Conservation (phyloP, 2,888 invertebrate genomes). For the Leucophenga montana region DNA sequence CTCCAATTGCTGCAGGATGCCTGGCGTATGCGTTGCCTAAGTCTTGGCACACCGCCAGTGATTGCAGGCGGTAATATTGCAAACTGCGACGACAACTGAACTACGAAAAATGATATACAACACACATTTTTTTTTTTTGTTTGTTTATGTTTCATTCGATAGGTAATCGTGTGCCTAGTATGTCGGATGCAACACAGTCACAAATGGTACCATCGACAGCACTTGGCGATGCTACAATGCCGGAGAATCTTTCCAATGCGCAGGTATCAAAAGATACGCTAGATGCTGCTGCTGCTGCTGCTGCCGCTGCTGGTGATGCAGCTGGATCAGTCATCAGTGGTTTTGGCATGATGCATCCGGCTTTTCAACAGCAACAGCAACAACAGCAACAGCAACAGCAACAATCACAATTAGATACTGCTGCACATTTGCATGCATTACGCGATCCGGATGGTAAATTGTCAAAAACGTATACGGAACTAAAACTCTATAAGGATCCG, state of each 20-base stretch:
- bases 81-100: not conserved
- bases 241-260: constrained; percentile 67
- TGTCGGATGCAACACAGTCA: constrained; percentile 33
- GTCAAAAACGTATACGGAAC: constrained; percentile 71
- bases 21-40: constrained; percentile 91
- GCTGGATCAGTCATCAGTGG: constrained; percentile 55
- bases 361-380: constrained; percentile 68
- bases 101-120: too few relatives aligned
- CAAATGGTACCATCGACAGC: constrained; percentile 45
- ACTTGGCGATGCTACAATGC: constrained; percentile 50
- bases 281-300: constrained; percentile 24
- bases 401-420: constrained; percentile 32
- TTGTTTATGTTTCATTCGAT: not conserved
- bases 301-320: constrained; percentile 40
- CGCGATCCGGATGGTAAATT: constrained; percentile 48
- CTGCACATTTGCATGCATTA: constrained; percentile 37
- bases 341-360: constrained; percentile 71
- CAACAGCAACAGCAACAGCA: constrained; percentile 41
- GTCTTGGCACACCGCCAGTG: constrained; percentile 78
- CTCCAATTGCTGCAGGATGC: constrained; percentile 90
- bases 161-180: constrained; percentile 35
- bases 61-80: constrained; percentile 73
- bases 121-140: constrained; percentile 3
- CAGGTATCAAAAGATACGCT: constrained; percentile 43
- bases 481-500: constrained; percentile 70